Percentiles rank a stretch among this genome's conserved stretches.
phyloP scores from a whole-genome alignment of 2,888 invertebrate species.

The Choristoneura rosaceana region DNA sequence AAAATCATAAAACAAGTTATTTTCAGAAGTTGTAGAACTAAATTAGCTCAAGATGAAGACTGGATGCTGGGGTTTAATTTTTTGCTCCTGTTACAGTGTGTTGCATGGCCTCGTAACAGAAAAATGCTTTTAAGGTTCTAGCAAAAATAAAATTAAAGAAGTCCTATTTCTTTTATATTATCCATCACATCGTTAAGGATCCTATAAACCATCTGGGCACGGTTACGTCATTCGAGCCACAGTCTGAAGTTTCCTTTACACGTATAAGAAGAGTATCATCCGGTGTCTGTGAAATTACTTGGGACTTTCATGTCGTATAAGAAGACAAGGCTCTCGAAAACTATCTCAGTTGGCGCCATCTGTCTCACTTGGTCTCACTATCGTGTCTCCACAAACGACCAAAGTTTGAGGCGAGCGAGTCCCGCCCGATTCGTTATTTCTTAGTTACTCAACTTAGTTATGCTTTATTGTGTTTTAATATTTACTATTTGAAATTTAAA shows the following conservation, averaged over 20 bases:
- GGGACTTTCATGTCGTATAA: constrained; percentile 54
- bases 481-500: too few relatives aligned
- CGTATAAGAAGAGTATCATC: constrained; percentile 44
- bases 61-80: too few relatives aligned
- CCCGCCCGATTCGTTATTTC: constrained; percentile 19
- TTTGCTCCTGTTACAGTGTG: too few relatives aligned
- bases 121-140: too few relatives aligned
- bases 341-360: constrained; percentile 50
- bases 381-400: constrained; percentile 44
- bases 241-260: constrained; percentile 18
- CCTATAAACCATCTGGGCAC: not conserved
- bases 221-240: not conserved
- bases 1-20: too few relatives aligned
- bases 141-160: too few relatives aligned
- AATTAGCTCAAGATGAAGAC: too few relatives aligned
- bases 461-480: constrained; percentile 1
- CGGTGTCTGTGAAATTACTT: constrained; percentile 51
- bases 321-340: constrained; percentile 50
- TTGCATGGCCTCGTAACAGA: too few relatives aligned
- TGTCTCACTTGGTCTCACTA: constrained; percentile 50
- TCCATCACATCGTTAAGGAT: not conserved
- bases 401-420: constrained; percentile 40
- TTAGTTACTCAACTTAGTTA: constrained; percentile 18
- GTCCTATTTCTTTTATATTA: not conserved
- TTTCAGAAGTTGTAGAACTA: too few relatives aligned